Evolutionary conservation across 2,113 vertebrate species (phyloP).

Genomic region (Elanus axillaris): DNA sequence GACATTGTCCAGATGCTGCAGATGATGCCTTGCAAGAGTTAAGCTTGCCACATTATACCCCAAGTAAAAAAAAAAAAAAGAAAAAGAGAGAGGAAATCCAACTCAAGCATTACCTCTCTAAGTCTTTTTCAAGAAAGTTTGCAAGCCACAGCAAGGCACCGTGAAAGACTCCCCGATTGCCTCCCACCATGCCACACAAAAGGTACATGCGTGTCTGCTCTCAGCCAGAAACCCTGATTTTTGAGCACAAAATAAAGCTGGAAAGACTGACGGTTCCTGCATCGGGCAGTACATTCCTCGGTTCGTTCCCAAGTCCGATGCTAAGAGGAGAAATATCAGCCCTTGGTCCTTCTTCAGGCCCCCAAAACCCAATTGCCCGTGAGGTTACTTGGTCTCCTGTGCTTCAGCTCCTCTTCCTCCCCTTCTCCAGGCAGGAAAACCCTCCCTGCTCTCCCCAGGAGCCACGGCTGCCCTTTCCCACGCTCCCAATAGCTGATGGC

Average conservation of each 20-base stretch:
- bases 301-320: background rate
- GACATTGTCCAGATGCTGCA: background rate
- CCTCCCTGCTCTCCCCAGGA: background rate
- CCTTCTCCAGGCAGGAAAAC: background rate
- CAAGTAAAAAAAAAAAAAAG: rapidly evolving
- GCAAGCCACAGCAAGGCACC: background rate
- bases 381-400: background rate
- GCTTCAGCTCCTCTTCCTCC: background rate
- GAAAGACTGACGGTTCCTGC: rapidly evolving
- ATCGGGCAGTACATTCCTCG: background rate
- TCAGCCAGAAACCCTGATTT: background rate
- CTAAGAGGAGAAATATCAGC: background rate
- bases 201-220: rapidly evolving
- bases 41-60: background rate
- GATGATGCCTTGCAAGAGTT: background rate
- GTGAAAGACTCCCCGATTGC: background rate
- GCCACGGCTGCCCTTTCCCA: rapidly evolving
- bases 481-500: background rate
- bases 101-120: background rate
- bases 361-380: background rate
- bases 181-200: background rate
- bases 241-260: background rate
- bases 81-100: background rate
- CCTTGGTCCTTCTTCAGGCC: rapidly evolving
- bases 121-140: background rate